Base-by-base conservation (phyloP, 2,113 vertebrate species). In the Amazona vittata region DNA sequence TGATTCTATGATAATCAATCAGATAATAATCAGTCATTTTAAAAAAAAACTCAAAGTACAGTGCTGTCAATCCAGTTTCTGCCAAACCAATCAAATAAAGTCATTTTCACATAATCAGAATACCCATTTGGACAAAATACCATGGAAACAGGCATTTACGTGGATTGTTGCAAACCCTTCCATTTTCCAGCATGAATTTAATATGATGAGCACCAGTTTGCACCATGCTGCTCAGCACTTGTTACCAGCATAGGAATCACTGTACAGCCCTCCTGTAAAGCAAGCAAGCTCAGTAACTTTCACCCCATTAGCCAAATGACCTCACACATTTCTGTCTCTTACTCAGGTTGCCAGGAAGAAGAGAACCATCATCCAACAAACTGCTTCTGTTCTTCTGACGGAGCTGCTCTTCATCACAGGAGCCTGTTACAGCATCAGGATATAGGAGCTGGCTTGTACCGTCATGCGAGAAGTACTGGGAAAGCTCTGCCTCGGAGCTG, bases 401-500 rank as follows among this genome's bases (percentile, higher is more conserved):
- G 55, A 97, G 96, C 35, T 95, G 97, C n/a, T 99, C 98, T 8
- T 99, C 98, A 0, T 98, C 97, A n/a, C 98, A 98, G 0, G 98
- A 98, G 93, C 97, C 95, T 2, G 96, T 97, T 47, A 94, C 60
- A 33, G 98, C 97, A 59, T 99, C 98, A 7, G 99, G 94, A 63
- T 98, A 97, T 0, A 97, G 97, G 11, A 98, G 95, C n/a, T 98
- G 98, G 86, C 97, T 98, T 0, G 97, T 94, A 33, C 94, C 41
- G 0, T 99, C 98, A 0, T 98, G 98, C 2, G 97, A 96, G 86
- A 99, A 99, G 97, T 98, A 99, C 78, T 99, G 99, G 55, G 99
- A 99, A 62, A 99, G 97, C 55, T 99, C 99, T 2, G 97, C 83
- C 95, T 99, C 99, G 0, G 99, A 99, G 91, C 98, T 98, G 69